Base-by-base conservation (phyloP, 2,797 vertebrate genomes). In the Streptopelia turtur region DNA sequence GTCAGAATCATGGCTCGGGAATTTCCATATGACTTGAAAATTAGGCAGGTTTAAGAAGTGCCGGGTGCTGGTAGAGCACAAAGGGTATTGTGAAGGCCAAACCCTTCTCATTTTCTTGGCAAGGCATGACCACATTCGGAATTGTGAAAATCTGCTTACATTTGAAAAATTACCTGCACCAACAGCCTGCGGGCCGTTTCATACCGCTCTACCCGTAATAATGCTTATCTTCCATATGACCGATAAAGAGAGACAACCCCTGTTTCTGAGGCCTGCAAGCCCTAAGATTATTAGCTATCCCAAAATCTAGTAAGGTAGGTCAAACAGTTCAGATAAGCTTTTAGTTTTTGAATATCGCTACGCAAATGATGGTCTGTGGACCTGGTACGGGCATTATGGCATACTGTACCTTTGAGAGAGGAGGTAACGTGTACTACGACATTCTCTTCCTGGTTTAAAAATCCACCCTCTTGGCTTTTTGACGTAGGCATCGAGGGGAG, bases 361-460 rank as follows among this genome's bases (percentile, higher is more conserved):
- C 0, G 11, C 56, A 81, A 85, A 61, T 75, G 70, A 70, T 22
- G 27, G 21, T 41, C 88, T 87, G 55, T 69, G 82, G 50, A 74
- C 13, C 41, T 47, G 59, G 27, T 24, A 94, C 0, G 15, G 78
- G 74, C 47, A 80, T 78, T 60, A 86, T 5, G n/a, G 53, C 43
- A 95, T 91, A 90, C 90, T 97, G 89, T 98, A 98, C 99, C 99
- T 98, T 98, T 98, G 82, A 98, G 97, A 89, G 98, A 97, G 60
- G 98, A 98, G 35, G 98, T 98, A 83, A 99, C 98, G 10, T 98
- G 98, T 80, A 99, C 98, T 71, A 99, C 97, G 24, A 98, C 98
- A 89, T 99, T 99, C 50, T 98, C 99, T 63, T 98, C 99, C 94
- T 97, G 98, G 93, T 98, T 98, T 71, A 99, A 98, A 97, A 98